phyloP scores from a whole-genome alignment of 1,140 invertebrate species.

The Phocides pigmalion region DNA sequence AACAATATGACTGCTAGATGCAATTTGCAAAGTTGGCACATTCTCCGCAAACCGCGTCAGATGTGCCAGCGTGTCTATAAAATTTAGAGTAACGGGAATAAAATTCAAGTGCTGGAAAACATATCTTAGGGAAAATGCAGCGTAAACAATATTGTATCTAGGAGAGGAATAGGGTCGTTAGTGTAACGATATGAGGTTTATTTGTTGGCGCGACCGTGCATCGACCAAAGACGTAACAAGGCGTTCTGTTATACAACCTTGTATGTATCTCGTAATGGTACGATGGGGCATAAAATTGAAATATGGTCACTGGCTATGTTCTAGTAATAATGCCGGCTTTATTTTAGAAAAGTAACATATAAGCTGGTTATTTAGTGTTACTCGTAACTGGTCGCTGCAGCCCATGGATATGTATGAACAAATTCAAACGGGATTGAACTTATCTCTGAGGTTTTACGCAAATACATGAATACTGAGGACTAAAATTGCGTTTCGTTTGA shows the following conservation, averaged over 20 bases:
- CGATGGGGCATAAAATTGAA: too few relatives aligned
- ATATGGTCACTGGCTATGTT: too few relatives aligned
- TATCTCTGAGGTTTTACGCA: too few relatives aligned
- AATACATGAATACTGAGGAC: too few relatives aligned
- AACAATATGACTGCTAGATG: background rate
- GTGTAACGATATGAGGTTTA: slow-evolving; percentile 38
- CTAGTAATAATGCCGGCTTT: too few relatives aligned
- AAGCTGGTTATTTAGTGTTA: too few relatives aligned
- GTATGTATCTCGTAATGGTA: too few relatives aligned
- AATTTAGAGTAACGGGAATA: slow-evolving; percentile 7
- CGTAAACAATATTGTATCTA: slow-evolving; percentile 35
- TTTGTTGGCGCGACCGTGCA: slow-evolving; percentile 20
- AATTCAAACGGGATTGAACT: too few relatives aligned
- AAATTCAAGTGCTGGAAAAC: slow-evolving; percentile 25
- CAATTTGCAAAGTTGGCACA: background rate
- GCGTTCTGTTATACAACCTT: background rate
- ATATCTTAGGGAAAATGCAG: slow-evolving; percentile 26
- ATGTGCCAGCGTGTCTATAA: background rate
- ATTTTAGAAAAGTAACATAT: too few relatives aligned
- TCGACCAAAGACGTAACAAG: slow-evolving; percentile 24
- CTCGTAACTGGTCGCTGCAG: too few relatives aligned
- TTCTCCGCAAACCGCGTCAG: background rate
- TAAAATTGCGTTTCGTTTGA: too few relatives aligned
- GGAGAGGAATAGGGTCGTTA: slow-evolving; percentile 33
- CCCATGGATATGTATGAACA: too few relatives aligned